Evolutionary conservation across 2,113 vertebrate species (phyloP), one percentile per base, ranked within the genome.

Genomic region (Microtus pennsylvanicus): DNA sequence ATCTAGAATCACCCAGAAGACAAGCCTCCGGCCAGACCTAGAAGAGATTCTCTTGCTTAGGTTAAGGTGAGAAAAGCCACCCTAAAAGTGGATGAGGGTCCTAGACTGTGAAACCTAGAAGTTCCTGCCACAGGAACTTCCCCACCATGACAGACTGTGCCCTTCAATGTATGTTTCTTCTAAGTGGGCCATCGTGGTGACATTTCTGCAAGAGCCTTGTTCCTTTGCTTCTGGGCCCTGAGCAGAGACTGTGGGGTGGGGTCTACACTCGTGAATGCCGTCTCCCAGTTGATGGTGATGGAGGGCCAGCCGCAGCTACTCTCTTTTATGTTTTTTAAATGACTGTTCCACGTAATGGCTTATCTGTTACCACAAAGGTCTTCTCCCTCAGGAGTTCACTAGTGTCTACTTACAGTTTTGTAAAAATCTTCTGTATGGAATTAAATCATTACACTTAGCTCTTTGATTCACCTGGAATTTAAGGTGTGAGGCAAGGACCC

Each of bases 381-480:
- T 90, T 87, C 89, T 93, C 65, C 70, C 52, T 65, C 63, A 47
- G 76, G 81, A 77, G 67, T 65, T 77, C 17, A 45, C 90, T 83
- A 82, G 91, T 42, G 38, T 42, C 38, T 42, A 42, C 38, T 42
- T 42, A 42, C 38, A 42, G 38, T 42, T 42, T 42, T 42, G 38
- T 42, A 42, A 42, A 42, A 42, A 42, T 42, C 38, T 42, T 42
- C 35, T 95, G 85, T 61, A 96, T 80, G 76, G 83, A 93, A 97
- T 94, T 97, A 96, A 97, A 70, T 65, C 91, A 95, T 96, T 91
- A 91, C 3, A 82, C 55, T 93, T 92, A 94, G 86, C 82, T 96
- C 86, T 63, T 96, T 97, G 94, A 97, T 97, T 98, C 96, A 96
- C 94, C 94, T 97, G 97, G 95, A 97, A 97, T 95, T 97, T 91